These are phyloP conservation scores for Cinara cedri DNA, from an alignment of 2,888 invertebrate species.

Conservation along the genomic window DNA sequence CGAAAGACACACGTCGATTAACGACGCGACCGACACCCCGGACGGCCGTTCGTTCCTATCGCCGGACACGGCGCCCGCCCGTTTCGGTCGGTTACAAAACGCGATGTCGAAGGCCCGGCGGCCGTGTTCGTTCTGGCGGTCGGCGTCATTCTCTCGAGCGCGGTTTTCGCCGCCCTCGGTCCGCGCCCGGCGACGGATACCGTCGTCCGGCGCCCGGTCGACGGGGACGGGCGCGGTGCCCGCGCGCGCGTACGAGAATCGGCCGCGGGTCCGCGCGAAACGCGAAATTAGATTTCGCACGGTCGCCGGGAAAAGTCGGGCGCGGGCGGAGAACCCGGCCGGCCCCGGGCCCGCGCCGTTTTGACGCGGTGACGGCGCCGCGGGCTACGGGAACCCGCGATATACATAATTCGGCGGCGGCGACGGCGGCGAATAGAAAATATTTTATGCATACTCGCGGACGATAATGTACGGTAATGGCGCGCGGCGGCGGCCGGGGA, in stretches of 20 bases:
- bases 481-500: not conserved
- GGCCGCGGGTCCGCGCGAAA: not conserved
- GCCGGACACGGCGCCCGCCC: no score
- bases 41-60: no score
- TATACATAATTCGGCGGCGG: not conserved
- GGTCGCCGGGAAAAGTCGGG: slow-evolving; percentile 3
- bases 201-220: not conserved
- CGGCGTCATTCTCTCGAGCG: no score
- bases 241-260: no score
- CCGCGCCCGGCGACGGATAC: no score
- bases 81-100: no score
- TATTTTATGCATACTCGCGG: not conserved
- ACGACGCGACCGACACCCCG: no score
- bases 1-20: no score
- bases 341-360: not conserved
- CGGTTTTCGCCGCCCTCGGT: no score
- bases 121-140: no score
- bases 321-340: not conserved
- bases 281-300: slow-evolving; percentile 15
- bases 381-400: not conserved
- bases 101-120: no score
- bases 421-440: not conserved
- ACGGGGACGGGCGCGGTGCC: not conserved
- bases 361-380: not conserved
- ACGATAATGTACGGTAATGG: no score